phyloP scores from a whole-genome alignment of 2,797 vertebrate species.

The Argya squamiceps region DNA sequence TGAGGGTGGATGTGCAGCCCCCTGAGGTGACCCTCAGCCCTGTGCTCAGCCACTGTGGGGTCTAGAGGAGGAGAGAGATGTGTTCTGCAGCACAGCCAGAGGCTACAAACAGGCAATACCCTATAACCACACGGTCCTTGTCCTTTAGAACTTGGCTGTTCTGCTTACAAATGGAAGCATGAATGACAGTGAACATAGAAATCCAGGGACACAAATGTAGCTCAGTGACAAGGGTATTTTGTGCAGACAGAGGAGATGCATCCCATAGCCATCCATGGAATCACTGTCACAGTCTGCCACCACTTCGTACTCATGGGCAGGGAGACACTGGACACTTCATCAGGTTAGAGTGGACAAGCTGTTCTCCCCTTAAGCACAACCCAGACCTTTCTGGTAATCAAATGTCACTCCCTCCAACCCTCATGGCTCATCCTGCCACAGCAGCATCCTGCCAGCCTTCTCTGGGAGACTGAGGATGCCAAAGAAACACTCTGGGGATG shows the following conservation, averaged over 20 bases:
- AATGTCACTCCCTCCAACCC: not conserved
- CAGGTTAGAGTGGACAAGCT: fast-evolving
- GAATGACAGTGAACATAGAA: not conserved
- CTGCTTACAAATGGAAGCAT: not conserved
- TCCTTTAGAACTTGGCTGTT: not conserved
- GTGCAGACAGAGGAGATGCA: not conserved
- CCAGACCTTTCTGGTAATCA: not conserved
- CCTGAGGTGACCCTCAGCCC: not conserved
- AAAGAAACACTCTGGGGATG: not conserved
- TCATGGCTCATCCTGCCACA: not conserved
- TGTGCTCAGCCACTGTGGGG: fast-evolving
- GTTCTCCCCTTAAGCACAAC: not conserved
- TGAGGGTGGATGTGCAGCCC: not conserved
- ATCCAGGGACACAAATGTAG: not conserved
- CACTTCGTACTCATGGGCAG: not conserved
- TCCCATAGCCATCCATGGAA: not conserved
- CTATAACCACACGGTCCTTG: fast-evolving
- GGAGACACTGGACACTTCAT: not conserved
- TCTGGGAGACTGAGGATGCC: not conserved
- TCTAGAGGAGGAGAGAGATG: not conserved
- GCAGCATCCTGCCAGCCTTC: not conserved
- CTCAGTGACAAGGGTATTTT: fast-evolving
- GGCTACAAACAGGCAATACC: not conserved
- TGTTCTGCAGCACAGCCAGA: not conserved
- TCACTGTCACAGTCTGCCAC: not conserved